A percentile compares a stretch with the other conserved stretches of the same genome.
Evolutionary conservation across 2,888 invertebrate genomes (phyloP).

Genomic region (Apotomis turbidana): DNA sequence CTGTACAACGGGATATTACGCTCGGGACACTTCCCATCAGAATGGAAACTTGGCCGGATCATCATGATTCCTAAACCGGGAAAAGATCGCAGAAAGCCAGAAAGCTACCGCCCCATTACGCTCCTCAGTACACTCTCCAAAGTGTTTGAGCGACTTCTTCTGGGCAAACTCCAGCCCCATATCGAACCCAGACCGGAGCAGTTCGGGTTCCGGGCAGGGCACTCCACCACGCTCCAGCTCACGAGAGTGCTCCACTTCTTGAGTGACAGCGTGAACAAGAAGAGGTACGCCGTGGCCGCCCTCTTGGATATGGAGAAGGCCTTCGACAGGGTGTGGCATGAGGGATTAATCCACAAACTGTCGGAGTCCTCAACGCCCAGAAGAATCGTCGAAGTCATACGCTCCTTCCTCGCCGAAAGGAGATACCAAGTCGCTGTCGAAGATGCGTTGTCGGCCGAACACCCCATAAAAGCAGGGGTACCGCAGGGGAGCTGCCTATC

Average conservation of each 20-base stretch:
- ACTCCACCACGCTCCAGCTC: slow-evolving; percentile 33
- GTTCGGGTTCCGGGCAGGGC: slow-evolving; percentile 22
- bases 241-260: slow-evolving; percentile 6
- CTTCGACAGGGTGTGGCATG: slow-evolving; percentile 14
- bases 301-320: background rate
- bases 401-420: background rate
- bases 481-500: background rate
- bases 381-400: background rate
- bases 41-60: slow-evolving; percentile 36
- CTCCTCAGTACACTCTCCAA: too few species aligned
- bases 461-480: background rate
- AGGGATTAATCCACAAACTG: slow-evolving; percentile 23
- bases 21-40: slow-evolving; percentile 18
- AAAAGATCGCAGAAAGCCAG: slow-evolving; percentile 2
- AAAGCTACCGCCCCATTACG: slow-evolving; percentile 23
- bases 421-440: background rate
- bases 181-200: slow-evolving; percentile 10
- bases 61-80: slow-evolving; percentile 4
- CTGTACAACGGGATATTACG: slow-evolving; percentile 10
- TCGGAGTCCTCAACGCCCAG: slow-evolving; percentile 4
- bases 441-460: background rate
- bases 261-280: background rate
- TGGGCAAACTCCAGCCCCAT: slow-evolving; percentile 12
- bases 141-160: too few species aligned
- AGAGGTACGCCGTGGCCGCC: background rate